These are phyloP conservation scores for Trissolcus brochymenae DNA, from an alignment of 2,888 invertebrate species.

Conservation along the genomic window DNA sequence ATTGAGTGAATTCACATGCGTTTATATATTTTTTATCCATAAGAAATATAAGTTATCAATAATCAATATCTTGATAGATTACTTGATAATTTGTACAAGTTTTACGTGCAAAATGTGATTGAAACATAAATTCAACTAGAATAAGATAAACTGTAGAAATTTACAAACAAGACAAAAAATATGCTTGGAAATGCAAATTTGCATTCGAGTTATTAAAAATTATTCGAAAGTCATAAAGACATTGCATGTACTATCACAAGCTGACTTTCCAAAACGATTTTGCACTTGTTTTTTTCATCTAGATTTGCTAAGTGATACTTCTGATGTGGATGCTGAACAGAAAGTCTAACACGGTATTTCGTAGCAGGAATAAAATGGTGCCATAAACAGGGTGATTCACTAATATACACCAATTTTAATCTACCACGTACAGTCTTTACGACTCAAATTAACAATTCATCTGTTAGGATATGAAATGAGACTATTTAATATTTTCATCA, in stretches of 20 bases:
- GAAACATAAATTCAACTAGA: too few species aligned
- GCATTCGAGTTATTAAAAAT: neutral
- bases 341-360: conserved; percentile 51
- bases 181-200: neutral
- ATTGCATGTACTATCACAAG: conserved; percentile 7
- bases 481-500: too few species aligned
- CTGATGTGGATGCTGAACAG: conserved; percentile 37
- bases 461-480: too few species aligned
- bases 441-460: too few species aligned
- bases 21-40: too few species aligned
- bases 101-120: too few species aligned
- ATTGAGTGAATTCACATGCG: too few species aligned
- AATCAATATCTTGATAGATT: too few species aligned
- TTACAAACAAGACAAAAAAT: neutral
- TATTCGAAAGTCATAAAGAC: neutral
- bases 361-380: conserved; percentile 51
- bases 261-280: conserved; percentile 13
- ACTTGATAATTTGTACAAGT: too few species aligned
- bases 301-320: conserved; percentile 34
- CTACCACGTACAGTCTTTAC: too few species aligned
- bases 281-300: conserved; percentile 30
- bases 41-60: too few species aligned
- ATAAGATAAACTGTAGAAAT: too few species aligned
- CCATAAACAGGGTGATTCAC: conserved; percentile 11
- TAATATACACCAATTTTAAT: neutral